Evolutionary conservation across 1,140 invertebrate genomes (phyloP).

Genomic region (Ceratosolen solmsi): DNA sequence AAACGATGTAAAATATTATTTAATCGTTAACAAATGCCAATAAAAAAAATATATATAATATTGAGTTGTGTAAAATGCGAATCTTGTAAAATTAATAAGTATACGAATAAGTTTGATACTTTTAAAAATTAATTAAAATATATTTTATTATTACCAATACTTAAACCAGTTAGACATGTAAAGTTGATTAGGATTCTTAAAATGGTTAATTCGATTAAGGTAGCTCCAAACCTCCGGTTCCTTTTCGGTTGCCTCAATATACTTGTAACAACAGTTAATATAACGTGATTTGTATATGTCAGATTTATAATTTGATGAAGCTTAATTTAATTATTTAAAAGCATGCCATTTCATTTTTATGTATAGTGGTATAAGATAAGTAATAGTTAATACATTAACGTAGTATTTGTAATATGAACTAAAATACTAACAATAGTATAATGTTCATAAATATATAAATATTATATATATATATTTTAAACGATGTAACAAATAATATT

Average conservation of each 20-base stretch:
- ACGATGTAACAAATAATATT: neutral
- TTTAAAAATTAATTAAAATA: neutral
- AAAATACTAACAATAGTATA: no score
- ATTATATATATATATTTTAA: no score
- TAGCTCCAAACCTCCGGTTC: neutral
- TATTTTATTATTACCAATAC: constrained; percentile 29
- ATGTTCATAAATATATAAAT: no score
- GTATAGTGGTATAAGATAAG: no score
- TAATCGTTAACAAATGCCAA: no score
- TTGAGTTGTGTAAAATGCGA: no score
- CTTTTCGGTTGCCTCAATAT: neutral
- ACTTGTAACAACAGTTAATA: neutral
- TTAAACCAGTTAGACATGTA: constrained; percentile 11
- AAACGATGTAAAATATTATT: no score
- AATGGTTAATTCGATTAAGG: neutral
- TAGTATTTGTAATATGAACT: no score
- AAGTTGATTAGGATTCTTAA: constrained; percentile 10
- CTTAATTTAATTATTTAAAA: no score
- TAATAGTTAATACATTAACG: no score
- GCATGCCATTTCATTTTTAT: no score
- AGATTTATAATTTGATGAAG: neutral
- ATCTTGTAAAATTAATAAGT: neutral
- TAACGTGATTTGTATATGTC: neutral
- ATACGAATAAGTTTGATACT: neutral
- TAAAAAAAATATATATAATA: no score